Percentiles rank a stretch among this genome's conserved stretches.
Conservation (phyloP, 2,797 vertebrate species). For the Leuciscus waleckii region DNA sequence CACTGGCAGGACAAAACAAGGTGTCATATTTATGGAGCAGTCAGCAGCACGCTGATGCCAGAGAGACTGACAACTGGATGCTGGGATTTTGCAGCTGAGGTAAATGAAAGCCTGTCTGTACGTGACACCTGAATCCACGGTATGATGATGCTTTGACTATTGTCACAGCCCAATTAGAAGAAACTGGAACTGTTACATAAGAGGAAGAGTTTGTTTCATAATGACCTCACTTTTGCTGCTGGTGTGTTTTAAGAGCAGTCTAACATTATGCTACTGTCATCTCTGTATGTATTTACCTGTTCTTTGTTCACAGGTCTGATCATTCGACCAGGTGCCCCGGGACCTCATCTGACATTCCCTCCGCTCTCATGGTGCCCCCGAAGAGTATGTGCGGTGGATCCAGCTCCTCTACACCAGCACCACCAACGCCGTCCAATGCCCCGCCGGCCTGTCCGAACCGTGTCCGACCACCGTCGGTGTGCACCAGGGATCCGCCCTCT, state of each 20-base stretch:
- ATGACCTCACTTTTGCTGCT: constrained; percentile 60
- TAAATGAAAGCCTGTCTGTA: constrained; percentile 75
- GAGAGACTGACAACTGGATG: constrained; percentile 75
- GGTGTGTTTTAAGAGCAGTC: constrained; percentile 39
- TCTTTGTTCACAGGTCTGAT: background rate
- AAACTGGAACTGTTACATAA: constrained; percentile 72
- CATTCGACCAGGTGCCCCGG: no score
- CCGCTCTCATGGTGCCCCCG: no score
- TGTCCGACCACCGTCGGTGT: no score
- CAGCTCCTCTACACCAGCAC: no score
- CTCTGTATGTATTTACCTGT: constrained; percentile 53
- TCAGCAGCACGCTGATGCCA: constrained; percentile 77
- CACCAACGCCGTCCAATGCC: no score
- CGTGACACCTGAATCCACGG: constrained; percentile 74
- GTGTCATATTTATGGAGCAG: constrained; percentile 87
- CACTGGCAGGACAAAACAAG: constrained; percentile 86
- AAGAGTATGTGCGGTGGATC: no score
- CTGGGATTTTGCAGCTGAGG: constrained; percentile 74
- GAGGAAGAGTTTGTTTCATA: constrained; percentile 69
- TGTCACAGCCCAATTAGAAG: constrained; percentile 76
- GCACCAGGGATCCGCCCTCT: no score
- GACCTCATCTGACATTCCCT: no score
- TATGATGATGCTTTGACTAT: constrained; percentile 71
- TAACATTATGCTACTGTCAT: constrained; percentile 63
- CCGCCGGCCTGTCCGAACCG: no score